Evolutionary conservation across 2,113 vertebrate genomes (phyloP), one percentile per base, ranked within the genome.

Genomic region (Rousettus leschenaultii): DNA sequence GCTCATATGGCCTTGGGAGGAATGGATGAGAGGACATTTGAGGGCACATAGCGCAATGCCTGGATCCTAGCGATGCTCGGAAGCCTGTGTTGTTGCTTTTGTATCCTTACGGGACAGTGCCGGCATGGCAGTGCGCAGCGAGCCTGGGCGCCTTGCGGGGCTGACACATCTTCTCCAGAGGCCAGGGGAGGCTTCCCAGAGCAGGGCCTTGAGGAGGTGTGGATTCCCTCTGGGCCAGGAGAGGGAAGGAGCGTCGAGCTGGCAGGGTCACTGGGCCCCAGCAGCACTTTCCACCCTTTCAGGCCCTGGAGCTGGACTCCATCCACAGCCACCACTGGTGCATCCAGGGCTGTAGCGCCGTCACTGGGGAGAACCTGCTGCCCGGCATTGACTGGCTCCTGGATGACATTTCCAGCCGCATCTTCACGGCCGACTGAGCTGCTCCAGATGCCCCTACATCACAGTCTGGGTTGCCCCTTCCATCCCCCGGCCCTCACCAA

Each of bases 241-340:
- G 38, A 55, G 43, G 40, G 21, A 21, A 21, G 6, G 33, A 45
- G 45, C 30, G 1, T 18, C 1, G 5, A 14, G 33, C 3, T 0
- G 63, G 38, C 33, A 2, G 92, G 75, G 65, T 38, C 63, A 2
- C 89, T 1, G 1, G 13, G 48, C 8, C 75, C 59, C 83, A 86
- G 21, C 13, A 0, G 35, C 35, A 8, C 74, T 28, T 30, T n/a
- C 57, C 0, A 0, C 59, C 53, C 68, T 48, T 18, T 33, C 89
- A 99, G 99, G 98, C 97, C 0, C 80, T 99, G 98, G 98, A 98
- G 15, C 98, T 99, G 91, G 98, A 99, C 89, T 98, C 98, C 75
- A 99, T 99, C 86, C 99, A 98, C 77, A 99, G 96, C 2, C 99
- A 99, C 97, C 99, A 99, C 97, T 99, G 99, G 99, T 99, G 99